A percentile compares a stretch with the other conserved stretches of the same genome.
phyloP scores from a whole-genome alignment of 2,113 vertebrate species.

The Pelecanoides urinatrix region DNA sequence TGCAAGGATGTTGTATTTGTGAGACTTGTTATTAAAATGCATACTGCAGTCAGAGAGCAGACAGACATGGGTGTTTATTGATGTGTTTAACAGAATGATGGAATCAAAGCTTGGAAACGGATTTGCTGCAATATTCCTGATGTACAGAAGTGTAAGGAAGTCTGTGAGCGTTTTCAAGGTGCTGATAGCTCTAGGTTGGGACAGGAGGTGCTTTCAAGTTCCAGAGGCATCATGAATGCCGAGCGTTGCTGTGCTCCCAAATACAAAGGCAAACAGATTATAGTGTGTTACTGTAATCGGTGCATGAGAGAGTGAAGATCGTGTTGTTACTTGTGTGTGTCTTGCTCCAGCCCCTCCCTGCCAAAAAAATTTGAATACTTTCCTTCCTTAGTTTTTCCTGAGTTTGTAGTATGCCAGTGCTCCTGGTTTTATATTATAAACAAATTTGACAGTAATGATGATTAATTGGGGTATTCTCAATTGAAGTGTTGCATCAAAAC shows the following conservation, averaged over 20 bases:
- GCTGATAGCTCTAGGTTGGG: background rate
- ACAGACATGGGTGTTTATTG: background rate
- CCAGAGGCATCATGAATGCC: background rate
- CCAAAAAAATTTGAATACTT: background rate
- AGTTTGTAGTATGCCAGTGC: background rate
- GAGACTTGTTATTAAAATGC: background rate
- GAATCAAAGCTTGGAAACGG: background rate
- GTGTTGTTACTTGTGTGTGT: background rate
- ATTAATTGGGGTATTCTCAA: background rate
- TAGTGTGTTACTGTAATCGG: rapidly evolving
- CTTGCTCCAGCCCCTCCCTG: background rate
- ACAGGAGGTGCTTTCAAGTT: background rate
- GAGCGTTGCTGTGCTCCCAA: background rate
- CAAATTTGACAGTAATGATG: background rate
- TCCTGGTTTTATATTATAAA: background rate
- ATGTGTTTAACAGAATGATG: background rate
- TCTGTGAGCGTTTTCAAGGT: background rate
- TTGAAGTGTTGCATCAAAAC: background rate
- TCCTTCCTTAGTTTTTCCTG: background rate
- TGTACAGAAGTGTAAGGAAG: background rate
- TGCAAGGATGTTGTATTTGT: background rate
- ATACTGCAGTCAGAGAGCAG: background rate
- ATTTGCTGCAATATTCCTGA: background rate
- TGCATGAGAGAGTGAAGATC: background rate
- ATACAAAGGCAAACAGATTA: background rate